These are phyloP conservation scores for Epinephelus cyanopodus DNA, from an alignment of 2,113 vertebrate genomes.

Conservation along the genomic window DNA sequence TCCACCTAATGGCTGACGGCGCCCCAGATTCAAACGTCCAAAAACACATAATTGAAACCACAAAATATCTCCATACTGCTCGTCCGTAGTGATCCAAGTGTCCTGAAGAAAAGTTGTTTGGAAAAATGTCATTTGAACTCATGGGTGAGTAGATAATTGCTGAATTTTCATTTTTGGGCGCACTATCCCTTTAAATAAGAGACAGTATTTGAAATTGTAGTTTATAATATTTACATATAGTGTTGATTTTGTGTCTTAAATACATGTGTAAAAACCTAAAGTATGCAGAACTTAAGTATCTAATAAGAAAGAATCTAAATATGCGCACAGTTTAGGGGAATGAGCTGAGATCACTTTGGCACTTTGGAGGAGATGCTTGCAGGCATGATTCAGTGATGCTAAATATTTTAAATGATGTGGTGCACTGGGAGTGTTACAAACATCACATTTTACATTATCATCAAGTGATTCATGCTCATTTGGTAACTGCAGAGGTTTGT, in stretches of 20 bases:
- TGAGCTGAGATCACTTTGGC: background rate
- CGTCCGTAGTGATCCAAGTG: no score
- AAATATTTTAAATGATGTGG: slow-evolving; percentile 31
- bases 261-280: background rate
- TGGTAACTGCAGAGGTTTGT: background rate
- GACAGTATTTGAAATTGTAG: background rate
- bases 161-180: no score
- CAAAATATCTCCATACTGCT: no score
- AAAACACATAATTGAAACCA: no score
- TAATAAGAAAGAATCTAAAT: background rate
- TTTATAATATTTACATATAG: background rate
- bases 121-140: no score
- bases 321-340: background rate
- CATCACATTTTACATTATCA: slow-evolving; percentile 16
- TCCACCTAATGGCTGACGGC: no score
- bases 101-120: no score
- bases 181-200: no score
- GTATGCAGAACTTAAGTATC: no score
- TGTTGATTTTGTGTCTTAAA: background rate
- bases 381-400: slow-evolving; percentile 11
- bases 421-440: background rate
- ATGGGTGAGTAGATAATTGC: no score
- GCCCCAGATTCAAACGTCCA: no score
- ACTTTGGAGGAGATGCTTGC: background rate
- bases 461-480: slow-evolving; percentile 1